Evolutionary conservation across 2,113 vertebrate species (phyloP).

Genomic region (Pithys albifrons): DNA sequence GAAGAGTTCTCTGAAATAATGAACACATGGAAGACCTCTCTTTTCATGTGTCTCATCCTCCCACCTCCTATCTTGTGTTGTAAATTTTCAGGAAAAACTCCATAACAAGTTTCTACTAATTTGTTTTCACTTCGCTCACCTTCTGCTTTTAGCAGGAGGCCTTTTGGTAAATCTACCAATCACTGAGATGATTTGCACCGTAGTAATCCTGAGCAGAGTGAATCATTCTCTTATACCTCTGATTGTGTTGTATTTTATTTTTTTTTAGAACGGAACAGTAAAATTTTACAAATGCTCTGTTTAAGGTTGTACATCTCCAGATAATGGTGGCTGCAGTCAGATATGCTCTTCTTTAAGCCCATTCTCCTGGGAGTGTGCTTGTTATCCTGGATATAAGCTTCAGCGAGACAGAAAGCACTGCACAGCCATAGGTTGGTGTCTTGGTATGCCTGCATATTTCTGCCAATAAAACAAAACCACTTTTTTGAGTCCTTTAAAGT

Average conservation of each 20-base stretch:
- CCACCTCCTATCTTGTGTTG: neutral
- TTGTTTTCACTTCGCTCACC: neutral
- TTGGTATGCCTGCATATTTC: neutral
- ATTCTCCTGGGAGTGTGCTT: conserved; percentile 84
- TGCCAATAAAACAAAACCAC: neutral
- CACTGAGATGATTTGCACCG: neutral
- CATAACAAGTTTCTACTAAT: neutral
- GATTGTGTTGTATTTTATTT: neutral
- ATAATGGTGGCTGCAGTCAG: conserved; percentile 92
- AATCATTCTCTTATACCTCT: neutral
- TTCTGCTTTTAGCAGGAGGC: neutral
- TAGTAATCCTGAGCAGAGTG: neutral
- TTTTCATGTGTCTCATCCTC: neutral
- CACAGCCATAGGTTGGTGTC: conserved; percentile 80
- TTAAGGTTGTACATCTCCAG: conserved; percentile 87
- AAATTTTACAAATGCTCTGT: conserved; percentile 35
- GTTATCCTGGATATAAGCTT: conserved; percentile 86
- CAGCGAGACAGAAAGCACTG: conserved; percentile 83
- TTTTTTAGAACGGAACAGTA: neutral
- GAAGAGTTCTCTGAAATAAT: neutral
- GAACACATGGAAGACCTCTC: neutral
- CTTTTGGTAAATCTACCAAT: neutral
- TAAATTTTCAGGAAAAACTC: neutral
- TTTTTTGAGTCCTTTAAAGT: neutral
- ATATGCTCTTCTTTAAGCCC: conserved; percentile 79